Conservation (phyloP, 2,888 invertebrate genomes). For the Drosophila kanekoi region DNA sequence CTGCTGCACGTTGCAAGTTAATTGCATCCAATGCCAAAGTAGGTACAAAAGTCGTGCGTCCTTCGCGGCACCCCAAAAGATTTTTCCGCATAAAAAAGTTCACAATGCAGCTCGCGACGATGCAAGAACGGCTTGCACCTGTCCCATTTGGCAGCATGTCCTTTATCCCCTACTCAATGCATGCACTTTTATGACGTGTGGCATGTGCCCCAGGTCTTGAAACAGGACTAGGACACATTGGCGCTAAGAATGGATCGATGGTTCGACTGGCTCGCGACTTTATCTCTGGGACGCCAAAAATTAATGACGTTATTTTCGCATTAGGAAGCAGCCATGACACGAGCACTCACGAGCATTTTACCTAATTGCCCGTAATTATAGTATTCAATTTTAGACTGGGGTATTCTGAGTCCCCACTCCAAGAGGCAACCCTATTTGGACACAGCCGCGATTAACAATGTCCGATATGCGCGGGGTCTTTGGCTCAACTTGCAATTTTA, state of each 20-base stretch:
- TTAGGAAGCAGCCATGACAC: slow-evolving; percentile 80
- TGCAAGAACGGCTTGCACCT: slow-evolving; percentile 36
- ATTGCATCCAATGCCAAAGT: slow-evolving; percentile 64
- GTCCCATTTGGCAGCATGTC: slow-evolving; percentile 34
- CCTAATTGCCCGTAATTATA: slow-evolving; percentile 74
- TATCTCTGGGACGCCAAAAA: slow-evolving; percentile 37
- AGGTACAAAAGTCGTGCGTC: slow-evolving; percentile 20
- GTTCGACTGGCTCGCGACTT: background rate
- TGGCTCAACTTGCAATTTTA: slow-evolving; percentile 71
- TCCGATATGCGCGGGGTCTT: slow-evolving; percentile 61
- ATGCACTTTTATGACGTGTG: slow-evolving; percentile 54
- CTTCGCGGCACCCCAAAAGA: slow-evolving; percentile 62
- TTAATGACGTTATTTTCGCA: slow-evolving; percentile 80
- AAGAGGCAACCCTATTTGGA: slow-evolving; percentile 36
- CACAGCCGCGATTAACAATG: slow-evolving; percentile 57
- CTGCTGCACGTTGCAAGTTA: slow-evolving; percentile 67
- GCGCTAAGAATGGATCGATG: slow-evolving; percentile 1
- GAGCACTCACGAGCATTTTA: slow-evolving; percentile 76
- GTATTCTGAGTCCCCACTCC: slow-evolving; percentile 9
- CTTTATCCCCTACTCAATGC: slow-evolving; percentile 14
- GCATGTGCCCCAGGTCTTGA: slow-evolving; percentile 25
- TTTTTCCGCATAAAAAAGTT: slow-evolving; percentile 65
- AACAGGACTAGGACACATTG: slow-evolving; percentile 25
- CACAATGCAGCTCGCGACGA: slow-evolving; percentile 45
- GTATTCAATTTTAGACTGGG: slow-evolving; percentile 57